Evolutionary conservation across 2,113 vertebrate species (phyloP), one percentile per base, ranked within the genome.

Genomic region (Anser brachyrhynchus): DNA sequence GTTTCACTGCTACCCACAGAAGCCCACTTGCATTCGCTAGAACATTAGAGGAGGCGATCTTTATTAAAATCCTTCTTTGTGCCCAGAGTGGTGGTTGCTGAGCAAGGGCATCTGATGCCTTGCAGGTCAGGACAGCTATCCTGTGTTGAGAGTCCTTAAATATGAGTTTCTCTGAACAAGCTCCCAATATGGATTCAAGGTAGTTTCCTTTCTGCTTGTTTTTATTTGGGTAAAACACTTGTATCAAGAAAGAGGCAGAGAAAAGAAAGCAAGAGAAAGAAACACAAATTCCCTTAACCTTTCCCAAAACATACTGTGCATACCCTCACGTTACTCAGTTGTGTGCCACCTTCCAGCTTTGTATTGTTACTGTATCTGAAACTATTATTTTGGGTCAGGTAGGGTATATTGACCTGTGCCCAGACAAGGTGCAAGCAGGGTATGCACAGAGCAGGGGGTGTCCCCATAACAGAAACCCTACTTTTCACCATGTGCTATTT

Each of bases 381-480:
- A 2, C 49, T 21, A 19, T 19, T 39, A 28, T 33, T 26, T 8
- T 22, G 62, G 26, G 21, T 12, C 71, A 13, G 19, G 29, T 11
- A 3, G 51, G 51, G 4, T 4, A 0, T 8, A 29, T 13, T 49
- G 6, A 9, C 15, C 52, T 3, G 12, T 1, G 3, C 25, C 10
- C n/a, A 46, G 49, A 20, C 26, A 7, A 6, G 0, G 35, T 4
- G 22, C 9, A 1, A 25, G 33, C 62, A 23, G 39, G 13, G 10
- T 3, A 3, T 2, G 29, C 39, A 26, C n/a, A 21, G 1, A 20
- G 14, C 22, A 51, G 13, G 22, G 22, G 23, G 22, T 26, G 15
- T 10, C 58, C 26, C 31, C 16, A 3, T 2, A 18, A 8, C 1
- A 41, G 41, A 29, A 58, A 2, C 57, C 26, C 26, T 9, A 0